These are phyloP conservation scores for Meloidogyne chitwoodi DNA, from an alignment of 1,140 invertebrate species.

Conservation along the genomic window DNA sequence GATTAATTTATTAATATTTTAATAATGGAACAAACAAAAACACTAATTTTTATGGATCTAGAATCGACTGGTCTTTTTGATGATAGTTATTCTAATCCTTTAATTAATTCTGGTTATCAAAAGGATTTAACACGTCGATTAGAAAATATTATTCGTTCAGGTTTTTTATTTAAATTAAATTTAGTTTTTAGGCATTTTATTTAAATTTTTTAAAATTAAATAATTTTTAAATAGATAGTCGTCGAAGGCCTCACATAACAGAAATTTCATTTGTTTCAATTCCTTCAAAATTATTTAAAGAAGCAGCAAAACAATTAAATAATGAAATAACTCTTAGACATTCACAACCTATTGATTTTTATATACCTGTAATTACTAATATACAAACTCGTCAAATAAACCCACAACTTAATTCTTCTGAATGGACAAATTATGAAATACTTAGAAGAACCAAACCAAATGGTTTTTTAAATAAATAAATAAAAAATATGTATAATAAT, in stretches of 20 bases:
- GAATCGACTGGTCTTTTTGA: constrained; percentile 39
- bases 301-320: neutral
- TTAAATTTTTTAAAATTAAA: neutral
- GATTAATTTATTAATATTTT: neutral
- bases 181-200: neutral
- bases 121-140: neutral
- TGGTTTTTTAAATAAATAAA: neutral
- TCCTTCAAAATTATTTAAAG: constrained; percentile 12
- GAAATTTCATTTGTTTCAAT: constrained; percentile 37
- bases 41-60: constrained; percentile 40
- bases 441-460: neutral
- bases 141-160: constrained; percentile 11
- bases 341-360: neutral
- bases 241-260: constrained; percentile 29
- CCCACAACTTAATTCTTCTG: constrained; percentile 26
- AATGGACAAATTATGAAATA: constrained; percentile 38
- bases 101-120: neutral
- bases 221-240: neutral
- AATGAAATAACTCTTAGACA: neutral
- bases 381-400: constrained; percentile 38
- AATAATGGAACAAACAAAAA: constrained; percentile 3
- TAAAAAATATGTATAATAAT: no score
- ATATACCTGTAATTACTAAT: constrained; percentile 22
- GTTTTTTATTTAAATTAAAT: neutral
- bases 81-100: constrained; percentile 18